Evolutionary conservation across 1,140 invertebrate genomes (phyloP), one percentile per base, ranked within the genome.

Genomic region (Dendroctonus ponderosae): DNA sequence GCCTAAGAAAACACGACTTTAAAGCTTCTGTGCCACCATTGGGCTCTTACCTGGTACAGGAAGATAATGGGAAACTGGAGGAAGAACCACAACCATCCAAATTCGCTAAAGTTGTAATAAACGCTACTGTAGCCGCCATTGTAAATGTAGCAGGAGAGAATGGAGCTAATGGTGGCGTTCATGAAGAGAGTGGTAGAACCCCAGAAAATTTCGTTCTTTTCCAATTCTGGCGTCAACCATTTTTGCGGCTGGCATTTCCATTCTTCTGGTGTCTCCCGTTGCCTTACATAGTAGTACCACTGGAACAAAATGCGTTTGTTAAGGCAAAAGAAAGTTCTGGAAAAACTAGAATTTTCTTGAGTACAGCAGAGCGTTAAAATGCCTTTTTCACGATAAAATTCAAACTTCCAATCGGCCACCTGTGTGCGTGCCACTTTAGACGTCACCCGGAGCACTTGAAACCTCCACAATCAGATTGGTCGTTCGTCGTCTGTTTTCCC

Each of bases 221-320:
- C 87, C 41, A 89, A 73, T 53, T 89, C 84, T 1, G 85, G 84
- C 0, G 83, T 78, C 3, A 90, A 70, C 83, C 85, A 90, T 69
- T 87, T 87, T 8, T 82, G 81, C 0, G 88, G 88, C 70, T 91
- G 89, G 67, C 89, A 87, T 78, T 91, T 91, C 89, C 89, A 91
- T 68, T 87, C 84, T 44, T 86, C 78, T 0, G 88, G 76, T 5
- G 75, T 69, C 71, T 87, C 81, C 0, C 84, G 75, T 75, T 84
- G 82, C 0, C 81, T 76, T 1, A 88, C 79, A 77, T 89, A 89
- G 74, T 85, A 89, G 71, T 86, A 88, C 87, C 86, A 89, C 87
- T 89, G 79, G 59, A 79, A 80, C 15, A 12, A 44, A 65, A 52
- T 4, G 9, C 12, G n/a, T 46, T 9, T 46, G 44, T 14, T 46